Evolutionary conservation across 1,140 invertebrate genomes (phyloP), one percentile per base, ranked within the genome.

Genomic region (Bradysia coprophila): DNA sequence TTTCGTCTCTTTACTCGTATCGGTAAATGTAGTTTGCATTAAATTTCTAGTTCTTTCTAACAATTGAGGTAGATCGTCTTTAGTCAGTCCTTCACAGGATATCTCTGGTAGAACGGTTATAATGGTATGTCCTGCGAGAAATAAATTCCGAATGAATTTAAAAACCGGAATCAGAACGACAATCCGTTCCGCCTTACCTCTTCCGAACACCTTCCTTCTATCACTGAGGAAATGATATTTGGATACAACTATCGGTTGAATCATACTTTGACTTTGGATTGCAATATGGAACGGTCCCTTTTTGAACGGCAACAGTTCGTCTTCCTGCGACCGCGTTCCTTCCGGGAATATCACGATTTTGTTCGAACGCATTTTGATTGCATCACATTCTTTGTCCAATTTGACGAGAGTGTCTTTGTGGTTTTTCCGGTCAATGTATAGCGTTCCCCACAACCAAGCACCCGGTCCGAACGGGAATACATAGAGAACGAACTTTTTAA

Each of bases 261-360:
- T 78, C 11, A 87, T 84, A 37, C 81, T 74, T 56, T 83, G 73
- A 10, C 82, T 78, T 44, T 78, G 72, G 34, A 93, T 65, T 1
- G 91, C 90, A 45, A 93, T 76, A 59, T 94, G 85, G 62, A 95
- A 96, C 2, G 86, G 89, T 1, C 91, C 92, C 63, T 94, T 94
- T 57, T 94, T 93, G 53, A 88, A 86, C 2, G 81, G 80, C 47
- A 84, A 50, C 31, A 89, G 57, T 8, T 69, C 70, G 11, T 72
- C 70, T 21, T 72, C 71, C 10, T 67, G 63, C 48, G 81, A 71
- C 28, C 82, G 62, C 28, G 78, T 84, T 11, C 81, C 81, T 63
- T 87, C 81, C 2, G 83, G 82, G 57, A 87, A 88, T 44, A 88
- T 68, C 43, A 81, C 64, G 4, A 59, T 43, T 42, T 54, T 59